Base-by-base conservation (phyloP, 2,113 vertebrate species). In the Uria aalge region DNA sequence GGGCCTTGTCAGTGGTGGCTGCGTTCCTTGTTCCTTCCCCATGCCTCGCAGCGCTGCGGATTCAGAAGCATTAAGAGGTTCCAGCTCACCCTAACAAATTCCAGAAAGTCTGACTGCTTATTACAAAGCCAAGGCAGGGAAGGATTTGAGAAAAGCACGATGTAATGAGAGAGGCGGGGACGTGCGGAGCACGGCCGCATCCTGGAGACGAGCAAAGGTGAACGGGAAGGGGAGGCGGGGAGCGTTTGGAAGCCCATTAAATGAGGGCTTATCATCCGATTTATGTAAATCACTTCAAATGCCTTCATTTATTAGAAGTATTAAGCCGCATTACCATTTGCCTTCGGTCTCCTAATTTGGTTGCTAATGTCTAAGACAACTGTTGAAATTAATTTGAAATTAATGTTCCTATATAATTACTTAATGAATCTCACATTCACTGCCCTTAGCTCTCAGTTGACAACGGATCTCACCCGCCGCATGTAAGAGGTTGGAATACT, bases 321-420 rank as follows among this genome's bases (percentile, higher is more conserved):
- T 90, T 90, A 88, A 88, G 71, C 90, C 13, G 60, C 79, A 92
- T 95, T 94, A 94, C 88, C 73, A 90, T 83, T 92, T 96, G 92
- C 67, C 81, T 96, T 83, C 77, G 85, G 93, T 95, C 88, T 87
- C 56, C 73, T 95, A 69, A 95, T 95, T 94, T 92, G 79, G 92
- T 84, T 94, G 85, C 94, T 96, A 94, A 96, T 89, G 90, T 40
- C 72, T 86, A 85, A 95, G 82, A 80, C 94, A 83, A 95, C 90
- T 74, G 90, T 64, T 96, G 94, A 95, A 96, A 95, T 93, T 96
- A 96, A 96, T 97, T 96, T 88, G 73, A 95, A 96, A 96, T 96
- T 96, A 93, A 97, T 94, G 93, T 96, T 95, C 67, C 92, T 69
- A 62, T 95, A n/a, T 95, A 96, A 97, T 97, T 96, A 96, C 91